Base-by-base conservation (phyloP, 2,888 invertebrate genomes). In the Trissolcus brochymenae region DNA sequence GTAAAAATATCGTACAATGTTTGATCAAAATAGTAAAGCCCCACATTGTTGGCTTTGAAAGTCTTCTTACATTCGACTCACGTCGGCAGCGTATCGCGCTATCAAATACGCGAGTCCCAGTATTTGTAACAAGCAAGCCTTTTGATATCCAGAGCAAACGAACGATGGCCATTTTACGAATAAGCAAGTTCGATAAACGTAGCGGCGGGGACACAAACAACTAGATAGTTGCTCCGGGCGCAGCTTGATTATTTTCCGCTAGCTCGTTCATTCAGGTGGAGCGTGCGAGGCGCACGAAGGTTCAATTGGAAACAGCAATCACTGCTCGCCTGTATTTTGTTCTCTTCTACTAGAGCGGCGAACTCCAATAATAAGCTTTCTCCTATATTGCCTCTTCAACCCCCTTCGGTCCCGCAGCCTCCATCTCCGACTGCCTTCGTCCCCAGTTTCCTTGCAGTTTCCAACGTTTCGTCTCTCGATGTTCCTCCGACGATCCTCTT, bases 231-330 rank as follows among this genome's bases (percentile, higher is more conserved):
- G 88, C 89, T 87, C 79, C 85, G 78, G 88, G 89, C 88, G 86
- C 82, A 84, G 88, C 88, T 88, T 89, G 88, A 89, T 89, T 89
- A 88, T 88, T 88, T 88, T 88, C 88, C 87, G 87, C 88, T 87
- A 87, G 88, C 86, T 88, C 87, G 87, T 88, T 88, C 88, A 88
- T 88, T 88, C 88, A 88, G 88, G 88, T 89, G 84, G 85, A 87
- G 86, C 82, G 83, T 83, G 84, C 85, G 84, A 83, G 84, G 84
- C 84, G 85, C 85, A 84, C 83, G 84, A 84, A 84, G 86, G 87
- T 88, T 89, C 89, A 89, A 89, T 89, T 88, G 88, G 87, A 88
- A 89, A 89, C 88, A 88, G 89, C 88, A 89, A 89, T 89, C 89
- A 89, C 89, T 88, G 87, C 86, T 87, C 85, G 88, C 87, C 85